Conservation (phyloP, 2,888 invertebrate genomes). For the Petrolisthes manimaculis region DNA sequence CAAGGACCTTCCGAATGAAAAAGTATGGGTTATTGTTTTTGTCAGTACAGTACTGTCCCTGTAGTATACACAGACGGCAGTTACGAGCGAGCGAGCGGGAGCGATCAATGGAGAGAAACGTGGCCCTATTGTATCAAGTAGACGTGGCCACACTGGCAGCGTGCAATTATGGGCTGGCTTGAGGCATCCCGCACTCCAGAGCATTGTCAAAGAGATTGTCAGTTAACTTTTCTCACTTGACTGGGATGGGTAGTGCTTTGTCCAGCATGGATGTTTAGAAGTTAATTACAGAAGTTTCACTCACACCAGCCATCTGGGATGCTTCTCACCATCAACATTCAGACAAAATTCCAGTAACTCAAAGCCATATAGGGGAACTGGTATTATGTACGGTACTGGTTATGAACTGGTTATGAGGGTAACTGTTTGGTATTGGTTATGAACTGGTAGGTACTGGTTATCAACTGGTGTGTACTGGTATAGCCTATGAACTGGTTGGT, state of each 20-base stretch:
- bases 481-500: too few relatives aligned
- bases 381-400: too few relatives aligned
- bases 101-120: neutral
- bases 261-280: neutral
- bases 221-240: neutral
- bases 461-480: too few relatives aligned
- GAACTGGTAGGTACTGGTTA: too few relatives aligned
- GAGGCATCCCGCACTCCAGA: neutral
- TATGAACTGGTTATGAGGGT: too few relatives aligned
- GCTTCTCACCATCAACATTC: neutral
- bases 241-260: neutral
- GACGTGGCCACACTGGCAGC: neutral
- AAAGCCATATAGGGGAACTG: too few relatives aligned
- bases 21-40: too few relatives aligned
- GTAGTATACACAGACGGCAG: neutral
- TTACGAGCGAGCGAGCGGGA: neutral
- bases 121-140: neutral
- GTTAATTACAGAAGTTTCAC: neutral
- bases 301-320: neutral
- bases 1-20: too few relatives aligned
- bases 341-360: too few relatives aligned
- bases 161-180: neutral
- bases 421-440: too few relatives aligned
- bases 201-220: neutral
- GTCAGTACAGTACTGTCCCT: too few relatives aligned